A percentile compares a stretch with the other conserved stretches of the same genome.
Conservation (phyloP, 2,113 vertebrate genomes). For the Gallinago jamesoni region DNA sequence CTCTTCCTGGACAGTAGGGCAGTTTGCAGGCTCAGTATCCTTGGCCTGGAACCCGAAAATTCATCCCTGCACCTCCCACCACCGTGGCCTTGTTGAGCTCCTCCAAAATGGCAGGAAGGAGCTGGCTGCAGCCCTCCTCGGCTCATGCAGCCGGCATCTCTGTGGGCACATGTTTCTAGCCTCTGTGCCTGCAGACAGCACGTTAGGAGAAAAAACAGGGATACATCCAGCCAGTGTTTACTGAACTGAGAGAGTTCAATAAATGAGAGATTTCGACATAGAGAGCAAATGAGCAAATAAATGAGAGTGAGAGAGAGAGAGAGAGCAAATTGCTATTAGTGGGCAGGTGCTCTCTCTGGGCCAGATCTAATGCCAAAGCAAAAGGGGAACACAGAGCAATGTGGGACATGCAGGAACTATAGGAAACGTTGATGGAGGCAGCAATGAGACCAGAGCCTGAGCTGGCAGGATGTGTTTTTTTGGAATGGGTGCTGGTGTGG, state of each 20-base stretch:
- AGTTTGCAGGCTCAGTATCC: background rate
- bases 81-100: background rate
- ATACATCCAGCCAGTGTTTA: background rate
- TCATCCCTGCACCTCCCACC: background rate
- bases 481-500: background rate
- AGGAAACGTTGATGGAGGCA: background rate
- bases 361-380: background rate
- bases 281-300: background rate
- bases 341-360: background rate
- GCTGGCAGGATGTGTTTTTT: background rate
- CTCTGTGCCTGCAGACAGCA: background rate
- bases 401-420: background rate
- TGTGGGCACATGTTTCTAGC: background rate
- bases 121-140: background rate
- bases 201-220: background rate
- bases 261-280: background rate
- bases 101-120: background rate
- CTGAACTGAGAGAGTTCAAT: background rate
- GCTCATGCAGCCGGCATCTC: fast-evolving
- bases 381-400: background rate
- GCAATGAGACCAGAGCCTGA: background rate
- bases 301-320: background rate
- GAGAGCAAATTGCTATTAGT: background rate
- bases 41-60: background rate
- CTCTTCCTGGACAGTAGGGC: background rate